Base-by-base conservation (phyloP, 1,140 invertebrate species). In the Macrocentrus cingulum region DNA sequence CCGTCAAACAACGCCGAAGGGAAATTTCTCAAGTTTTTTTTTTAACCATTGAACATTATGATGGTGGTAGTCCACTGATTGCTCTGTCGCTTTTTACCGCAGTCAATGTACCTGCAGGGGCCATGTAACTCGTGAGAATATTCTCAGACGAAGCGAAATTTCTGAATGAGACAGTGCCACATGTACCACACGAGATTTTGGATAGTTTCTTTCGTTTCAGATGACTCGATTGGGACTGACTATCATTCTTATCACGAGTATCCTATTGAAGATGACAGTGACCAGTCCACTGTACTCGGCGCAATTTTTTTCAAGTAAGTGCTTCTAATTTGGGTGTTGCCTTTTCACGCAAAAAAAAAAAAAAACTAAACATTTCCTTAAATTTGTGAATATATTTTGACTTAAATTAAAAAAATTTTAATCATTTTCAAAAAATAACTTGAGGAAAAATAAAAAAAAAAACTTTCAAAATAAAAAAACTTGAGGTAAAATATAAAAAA, bases 221-320 rank as follows among this genome's bases (percentile, higher is more conserved):
- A 79, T 77, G 75, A 73, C 66, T 62, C 65, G 63, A 56, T 52
- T 62, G 15, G 63, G 55, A 49, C 60, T 61, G 36, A 45, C 64
- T 44, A n/a, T 62, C 45, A 34, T 72, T 37, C 59, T 74, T 44
- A 51, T 76, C 41, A 62, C 64, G 56, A 71, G 67, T 32, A 57
- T 72, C 39, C 50, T 75, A 45, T 53, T 76, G 37, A 55, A 61
- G 19, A 46, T 59, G 22, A 63, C 62, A 11, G 46, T 64, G n/a
- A 70, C 67, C 46, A 70, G 61, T 41, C 77, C 77, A 29, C 66
- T 80, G 39, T 76, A 75, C 49, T 59, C 72, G 46, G 70, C 74
- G 49, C 72, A 77, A 60, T 77, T 77, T 59, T 61, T 74, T 25
- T 64, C 70, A 23, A 74, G 77, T 76, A 66, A 75, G 76, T 65